A percentile compares a stretch with the other conserved stretches of the same genome.
Evolutionary conservation across 2,888 invertebrate species (phyloP).

Genomic region (Folsomia manolachei): DNA sequence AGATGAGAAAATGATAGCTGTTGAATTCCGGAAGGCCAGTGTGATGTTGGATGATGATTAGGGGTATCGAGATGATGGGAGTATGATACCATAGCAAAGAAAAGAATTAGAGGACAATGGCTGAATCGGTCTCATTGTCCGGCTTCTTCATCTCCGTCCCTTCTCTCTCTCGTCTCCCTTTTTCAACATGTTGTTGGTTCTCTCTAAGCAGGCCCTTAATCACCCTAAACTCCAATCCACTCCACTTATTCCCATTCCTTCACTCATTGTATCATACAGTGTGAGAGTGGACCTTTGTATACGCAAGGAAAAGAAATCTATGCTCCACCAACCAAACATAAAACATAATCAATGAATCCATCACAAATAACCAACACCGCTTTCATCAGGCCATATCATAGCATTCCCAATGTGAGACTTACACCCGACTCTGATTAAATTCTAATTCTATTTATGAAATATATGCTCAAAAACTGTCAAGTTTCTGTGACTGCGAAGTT

Average conservation of each 20-base stretch:
- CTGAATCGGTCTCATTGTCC: constrained; percentile 29
- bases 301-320: too few relatives aligned
- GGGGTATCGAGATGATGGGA: constrained; percentile 48
- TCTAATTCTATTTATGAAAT: too few relatives aligned
- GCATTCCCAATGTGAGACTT: too few relatives aligned
- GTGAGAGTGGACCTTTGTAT: too few relatives aligned
- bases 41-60: constrained; percentile 47
- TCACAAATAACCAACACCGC: too few relatives aligned
- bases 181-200: too few relatives aligned
- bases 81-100: constrained; percentile 34
- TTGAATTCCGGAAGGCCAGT: constrained; percentile 48
- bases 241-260: constrained; percentile 18
- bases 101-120: constrained; percentile 40
- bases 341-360: neutral
- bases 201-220: too few relatives aligned
- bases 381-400: too few relatives aligned
- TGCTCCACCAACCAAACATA: neutral
- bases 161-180: constrained; percentile 2
- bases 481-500: too few relatives aligned
- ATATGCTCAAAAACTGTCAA: too few relatives aligned
- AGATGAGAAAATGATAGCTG: constrained; percentile 28
- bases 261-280: too few relatives aligned
- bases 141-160: constrained; percentile 14
- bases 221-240: constrained; percentile 20
- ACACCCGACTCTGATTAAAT: too few relatives aligned